Evolutionary conservation across 2,888 invertebrate genomes (phyloP).

Genomic region (Tinea trinotella): DNA sequence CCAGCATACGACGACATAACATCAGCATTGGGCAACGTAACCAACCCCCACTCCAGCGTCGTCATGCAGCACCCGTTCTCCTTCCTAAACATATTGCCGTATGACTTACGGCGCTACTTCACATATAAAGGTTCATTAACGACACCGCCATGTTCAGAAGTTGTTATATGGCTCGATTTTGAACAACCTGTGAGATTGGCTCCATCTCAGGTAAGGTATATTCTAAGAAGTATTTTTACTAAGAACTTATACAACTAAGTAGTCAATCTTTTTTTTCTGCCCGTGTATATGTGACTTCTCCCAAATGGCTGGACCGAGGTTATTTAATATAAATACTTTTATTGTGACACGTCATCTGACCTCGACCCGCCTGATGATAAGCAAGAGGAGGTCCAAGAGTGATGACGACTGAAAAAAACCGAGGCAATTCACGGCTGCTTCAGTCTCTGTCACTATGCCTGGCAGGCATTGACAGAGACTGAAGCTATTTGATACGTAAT

Average conservation of each 20-base stretch:
- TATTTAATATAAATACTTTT: too few relatives aligned
- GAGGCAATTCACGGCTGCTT: too few relatives aligned
- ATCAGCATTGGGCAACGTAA: constrained; percentile 66
- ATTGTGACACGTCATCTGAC: too few relatives aligned
- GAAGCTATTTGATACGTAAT: too few relatives aligned
- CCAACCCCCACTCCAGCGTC: constrained; percentile 62
- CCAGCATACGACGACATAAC: constrained; percentile 74
- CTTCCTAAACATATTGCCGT: constrained; percentile 67
- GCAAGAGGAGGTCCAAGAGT: too few relatives aligned
- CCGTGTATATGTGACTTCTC: too few relatives aligned
- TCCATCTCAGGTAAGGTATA: constrained; percentile 78
- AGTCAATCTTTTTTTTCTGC: neutral
- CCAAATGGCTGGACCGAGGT: too few relatives aligned
- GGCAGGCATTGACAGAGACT: too few relatives aligned
- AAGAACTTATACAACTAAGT: neutral
- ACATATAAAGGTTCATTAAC: constrained; percentile 90
- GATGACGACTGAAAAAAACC: too few relatives aligned
- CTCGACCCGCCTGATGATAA: too few relatives aligned
- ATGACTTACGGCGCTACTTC: constrained; percentile 77
- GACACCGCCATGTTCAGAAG: constrained; percentile 88
- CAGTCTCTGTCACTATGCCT: too few relatives aligned
- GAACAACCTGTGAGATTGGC: constrained; percentile 79
- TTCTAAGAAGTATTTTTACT: too few relatives aligned
- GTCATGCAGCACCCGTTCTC: constrained; percentile 63
- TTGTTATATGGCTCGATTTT: constrained; percentile 90